Evolutionary conservation across 2,888 invertebrate species (phyloP).

Genomic region (Drosophila kokeensis): DNA sequence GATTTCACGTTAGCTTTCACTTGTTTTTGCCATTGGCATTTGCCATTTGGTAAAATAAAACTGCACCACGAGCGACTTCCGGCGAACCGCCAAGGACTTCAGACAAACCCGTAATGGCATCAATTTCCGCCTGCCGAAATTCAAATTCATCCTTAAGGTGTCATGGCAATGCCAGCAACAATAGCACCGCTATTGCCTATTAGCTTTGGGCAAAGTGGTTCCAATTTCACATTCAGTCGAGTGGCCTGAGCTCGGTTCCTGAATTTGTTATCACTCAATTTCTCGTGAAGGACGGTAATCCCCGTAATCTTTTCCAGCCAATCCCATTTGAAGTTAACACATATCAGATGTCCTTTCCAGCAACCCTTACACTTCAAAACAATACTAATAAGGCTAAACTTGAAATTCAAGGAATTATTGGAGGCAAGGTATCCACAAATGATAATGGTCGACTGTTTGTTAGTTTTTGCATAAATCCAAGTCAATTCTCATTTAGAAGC

Average conservation of each 20-base stretch:
- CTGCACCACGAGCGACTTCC: conserved; percentile 58
- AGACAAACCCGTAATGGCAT: conserved; percentile 72
- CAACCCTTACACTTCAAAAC: not conserved
- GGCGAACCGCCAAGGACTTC: conserved; percentile 39
- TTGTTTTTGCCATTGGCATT: conserved; percentile 50
- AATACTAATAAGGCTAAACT: not conserved
- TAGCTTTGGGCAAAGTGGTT: conserved; percentile 51
- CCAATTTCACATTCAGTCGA: conserved; percentile 46
- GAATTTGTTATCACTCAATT: conserved; percentile 11
- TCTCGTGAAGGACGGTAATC: not conserved
- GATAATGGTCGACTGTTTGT: not conserved
- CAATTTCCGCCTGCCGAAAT: conserved; percentile 72
- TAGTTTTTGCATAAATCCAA: not conserved
- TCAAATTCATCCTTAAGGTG: conserved; percentile 56
- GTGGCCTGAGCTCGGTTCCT: conserved; percentile 16
- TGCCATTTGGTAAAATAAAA: conserved; percentile 60
- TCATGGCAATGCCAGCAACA: conserved; percentile 41
- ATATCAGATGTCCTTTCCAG: not conserved
- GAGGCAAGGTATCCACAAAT: not conserved
- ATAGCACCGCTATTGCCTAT: conserved; percentile 43
- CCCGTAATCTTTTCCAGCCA: conserved; percentile 10
- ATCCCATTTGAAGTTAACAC: conserved; percentile 16
- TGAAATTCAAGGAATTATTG: not conserved
- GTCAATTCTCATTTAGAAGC: not conserved
- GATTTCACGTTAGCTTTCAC: conserved; percentile 60